Conservation (phyloP, 1,140 invertebrate species). For the Manduca sexta region DNA sequence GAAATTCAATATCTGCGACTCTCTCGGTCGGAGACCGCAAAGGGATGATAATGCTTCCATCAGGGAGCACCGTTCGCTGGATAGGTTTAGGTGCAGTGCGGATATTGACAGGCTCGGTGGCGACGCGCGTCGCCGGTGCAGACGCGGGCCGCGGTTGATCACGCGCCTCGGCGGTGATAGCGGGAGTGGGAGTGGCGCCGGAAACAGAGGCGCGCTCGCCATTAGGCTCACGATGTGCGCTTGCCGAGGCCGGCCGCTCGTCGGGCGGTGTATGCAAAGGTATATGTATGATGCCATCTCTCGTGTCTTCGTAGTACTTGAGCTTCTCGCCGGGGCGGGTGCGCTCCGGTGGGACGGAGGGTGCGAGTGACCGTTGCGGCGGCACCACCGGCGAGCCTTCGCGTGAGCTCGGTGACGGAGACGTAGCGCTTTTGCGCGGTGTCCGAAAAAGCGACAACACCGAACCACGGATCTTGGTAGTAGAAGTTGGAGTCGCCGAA, state of each 20-base stretch:
- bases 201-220: no score
- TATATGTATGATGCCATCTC: conserved; percentile 77
- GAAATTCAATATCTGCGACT: conserved; percentile 4
- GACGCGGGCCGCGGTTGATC: conserved; percentile 40
- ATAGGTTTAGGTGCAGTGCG: conserved; percentile 31
- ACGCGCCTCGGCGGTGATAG: conserved; percentile 12
- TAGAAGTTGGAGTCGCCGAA: conserved; percentile 68
- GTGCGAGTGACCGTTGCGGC: conserved; percentile 25
- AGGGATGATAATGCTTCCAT: conserved; percentile 72
- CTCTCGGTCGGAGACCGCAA: conserved; percentile 71
- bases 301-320: conserved; percentile 76
- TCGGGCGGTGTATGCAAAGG: conserved; percentile 79
- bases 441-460: conserved; percentile 78
- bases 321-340: conserved; percentile 40
- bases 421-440: conserved; percentile 51
- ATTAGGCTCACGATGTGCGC: conserved; percentile 8
- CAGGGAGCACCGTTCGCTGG: conserved; percentile 58
- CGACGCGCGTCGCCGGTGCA: conserved; percentile 33
- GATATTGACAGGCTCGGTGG: conserved; percentile 17
- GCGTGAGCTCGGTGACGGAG: conserved; percentile 43
- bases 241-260: conserved; percentile 41
- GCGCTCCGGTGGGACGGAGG: conserved; percentile 17
- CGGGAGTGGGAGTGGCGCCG: no score
- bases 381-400: conserved; percentile 43
- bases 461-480: conserved; percentile 75